Evolutionary conservation across 2,797 vertebrate species (phyloP).

Genomic region (Oophaga sylvatica): DNA sequence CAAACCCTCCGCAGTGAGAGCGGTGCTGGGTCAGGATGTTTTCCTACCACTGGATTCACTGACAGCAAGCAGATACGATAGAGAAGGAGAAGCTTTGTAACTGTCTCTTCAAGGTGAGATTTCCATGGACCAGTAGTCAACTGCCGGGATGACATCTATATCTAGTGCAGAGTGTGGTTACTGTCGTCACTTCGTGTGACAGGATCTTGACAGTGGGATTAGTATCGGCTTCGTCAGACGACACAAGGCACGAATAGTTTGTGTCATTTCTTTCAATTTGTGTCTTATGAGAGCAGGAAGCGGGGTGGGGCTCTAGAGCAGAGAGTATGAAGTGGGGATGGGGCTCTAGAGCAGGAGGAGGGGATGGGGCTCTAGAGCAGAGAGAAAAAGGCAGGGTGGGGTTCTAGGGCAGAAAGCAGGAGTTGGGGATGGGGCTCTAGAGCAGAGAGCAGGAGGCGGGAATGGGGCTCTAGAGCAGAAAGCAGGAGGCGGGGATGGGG

Average conservation of each 20-base stretch:
- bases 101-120: too few relatives aligned
- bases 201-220: conserved; percentile 42
- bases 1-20: neutral
- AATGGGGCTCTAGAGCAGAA: neutral
- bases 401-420: neutral
- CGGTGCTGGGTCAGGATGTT: neutral
- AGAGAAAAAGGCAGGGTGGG: too few relatives aligned
- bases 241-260: conserved; percentile 45
- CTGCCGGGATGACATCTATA: conserved; percentile 24
- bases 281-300: conserved; percentile 28
- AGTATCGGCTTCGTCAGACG: conserved; percentile 1
- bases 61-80: neutral
- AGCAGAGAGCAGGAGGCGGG: too few relatives aligned
- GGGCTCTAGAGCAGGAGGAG: neutral
- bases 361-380: neutral
- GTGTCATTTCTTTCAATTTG: conserved; percentile 49
- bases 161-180: conserved; percentile 37
- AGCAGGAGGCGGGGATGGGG: too few relatives aligned
- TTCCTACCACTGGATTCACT: neutral
- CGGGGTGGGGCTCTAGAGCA: neutral
- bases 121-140: too few relatives aligned
- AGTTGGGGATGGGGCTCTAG: neutral
- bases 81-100: too few relatives aligned
- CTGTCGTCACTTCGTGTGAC: conserved; percentile 45
- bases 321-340: neutral